Percentiles rank a stretch among this genome's conserved stretches.
Evolutionary conservation across 2,113 vertebrate species (phyloP).

Genomic region (Promerops cafer): DNA sequence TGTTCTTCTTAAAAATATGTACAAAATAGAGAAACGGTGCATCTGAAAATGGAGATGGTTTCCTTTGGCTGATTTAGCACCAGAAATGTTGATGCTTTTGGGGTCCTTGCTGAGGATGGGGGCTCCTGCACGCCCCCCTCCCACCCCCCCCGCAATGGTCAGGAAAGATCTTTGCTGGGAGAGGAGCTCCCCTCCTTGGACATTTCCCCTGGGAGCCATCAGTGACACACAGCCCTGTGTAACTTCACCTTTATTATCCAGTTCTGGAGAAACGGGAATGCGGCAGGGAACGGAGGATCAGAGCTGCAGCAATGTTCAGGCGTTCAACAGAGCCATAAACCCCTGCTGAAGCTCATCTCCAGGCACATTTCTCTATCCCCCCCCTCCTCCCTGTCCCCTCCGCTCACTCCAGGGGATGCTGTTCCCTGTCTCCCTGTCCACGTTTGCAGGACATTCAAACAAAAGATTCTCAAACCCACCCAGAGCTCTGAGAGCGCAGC

Average conservation of each 20-base stretch:
- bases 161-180: not conserved
- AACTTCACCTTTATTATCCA: not conserved
- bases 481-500: not conserved
- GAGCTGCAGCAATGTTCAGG: not conserved
- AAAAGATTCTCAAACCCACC: not conserved
- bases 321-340: not conserved
- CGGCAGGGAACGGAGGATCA: not conserved
- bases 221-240: not conserved
- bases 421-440: fast-evolving
- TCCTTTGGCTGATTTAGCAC: not conserved
- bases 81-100: not conserved
- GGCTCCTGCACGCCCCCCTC: not conserved
- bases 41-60: not conserved
- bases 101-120: not conserved
- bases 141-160: fast-evolving
- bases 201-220: not conserved
- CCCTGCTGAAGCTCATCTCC: not conserved
- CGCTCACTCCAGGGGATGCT: fast-evolving
- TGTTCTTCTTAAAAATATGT: not conserved
- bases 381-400: not conserved
- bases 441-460: not conserved
- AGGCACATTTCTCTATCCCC: not conserved
- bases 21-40: not conserved
- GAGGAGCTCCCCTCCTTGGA: not conserved
- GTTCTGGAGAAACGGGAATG: not conserved